These are phyloP conservation scores for Chromoteleia sp. DNA, from an alignment of 2,888 invertebrate genomes.

Conservation along the genomic window DNA sequence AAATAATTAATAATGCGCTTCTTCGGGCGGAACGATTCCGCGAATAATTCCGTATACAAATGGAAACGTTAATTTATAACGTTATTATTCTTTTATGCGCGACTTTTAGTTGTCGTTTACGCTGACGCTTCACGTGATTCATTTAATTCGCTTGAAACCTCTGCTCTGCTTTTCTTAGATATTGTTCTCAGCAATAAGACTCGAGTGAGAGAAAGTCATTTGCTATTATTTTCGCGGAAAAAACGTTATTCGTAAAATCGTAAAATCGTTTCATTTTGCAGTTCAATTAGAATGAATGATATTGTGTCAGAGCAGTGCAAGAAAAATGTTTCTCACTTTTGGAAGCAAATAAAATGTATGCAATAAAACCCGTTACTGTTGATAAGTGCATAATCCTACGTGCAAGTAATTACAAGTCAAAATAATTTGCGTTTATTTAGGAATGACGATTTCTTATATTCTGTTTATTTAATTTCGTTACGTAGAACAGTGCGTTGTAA, in stretches of 20 bases:
- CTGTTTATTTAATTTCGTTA: no score
- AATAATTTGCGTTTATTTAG: no score
- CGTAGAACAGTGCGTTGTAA: no score
- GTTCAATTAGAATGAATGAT: not conserved
- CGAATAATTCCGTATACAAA: constrained; percentile 59
- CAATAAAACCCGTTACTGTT: no score
- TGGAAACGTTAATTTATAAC: constrained; percentile 64
- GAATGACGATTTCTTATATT: no score
- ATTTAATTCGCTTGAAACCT: constrained; percentile 63
- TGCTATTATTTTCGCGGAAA: constrained; percentile 59
- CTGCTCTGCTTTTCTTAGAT: constrained; percentile 62
- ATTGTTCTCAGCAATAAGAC: constrained; percentile 65
- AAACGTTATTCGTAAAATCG: constrained; percentile 37
- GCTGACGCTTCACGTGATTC: constrained; percentile 68
- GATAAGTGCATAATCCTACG: no score
- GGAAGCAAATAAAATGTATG: no score
- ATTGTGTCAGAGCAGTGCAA: no score
- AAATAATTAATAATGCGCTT: constrained; percentile 56
- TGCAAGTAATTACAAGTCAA: no score
- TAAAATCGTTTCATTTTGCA: constrained; percentile 27
- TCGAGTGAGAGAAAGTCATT: constrained; percentile 55
- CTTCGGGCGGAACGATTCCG: constrained; percentile 35
- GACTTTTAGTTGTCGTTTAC: constrained; percentile 47
- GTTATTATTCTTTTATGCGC: constrained; percentile 62
- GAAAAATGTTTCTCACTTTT: no score